Conservation (phyloP, 1,140 invertebrate species). For the Hetaerina americana region DNA sequence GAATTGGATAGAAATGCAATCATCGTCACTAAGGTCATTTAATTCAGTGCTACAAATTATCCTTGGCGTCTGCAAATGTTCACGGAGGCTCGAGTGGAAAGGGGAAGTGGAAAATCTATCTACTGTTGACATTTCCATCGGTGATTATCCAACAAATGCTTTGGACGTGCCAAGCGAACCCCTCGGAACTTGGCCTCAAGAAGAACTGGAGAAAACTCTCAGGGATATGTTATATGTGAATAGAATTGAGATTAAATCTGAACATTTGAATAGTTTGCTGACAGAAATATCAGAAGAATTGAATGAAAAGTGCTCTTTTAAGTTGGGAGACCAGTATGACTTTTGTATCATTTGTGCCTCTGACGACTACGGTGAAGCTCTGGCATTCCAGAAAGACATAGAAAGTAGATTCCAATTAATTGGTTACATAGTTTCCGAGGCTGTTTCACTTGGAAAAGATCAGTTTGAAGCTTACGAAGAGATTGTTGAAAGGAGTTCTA, state of each 20-base stretch:
- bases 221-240: neutral
- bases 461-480: constrained; percentile 8
- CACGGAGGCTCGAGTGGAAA: no score
- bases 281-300: neutral
- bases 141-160: no score
- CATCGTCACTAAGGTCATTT: no score
- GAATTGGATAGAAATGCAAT: no score
- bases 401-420: neutral
- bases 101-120: no score
- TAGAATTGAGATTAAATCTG: neutral
- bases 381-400: neutral
- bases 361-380: neutral
- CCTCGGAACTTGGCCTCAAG: neutral
- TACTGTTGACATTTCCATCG: no score
- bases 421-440: constrained; percentile 8
- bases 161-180: no score
- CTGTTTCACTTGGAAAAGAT: constrained; percentile 3
- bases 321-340: neutral
- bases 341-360: constrained; percentile 10
- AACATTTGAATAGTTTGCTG: neutral
- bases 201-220: neutral
- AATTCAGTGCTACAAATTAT: no score
- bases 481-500: constrained; percentile 11
- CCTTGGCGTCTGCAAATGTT: no score
- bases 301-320: neutral